phyloP scores from a whole-genome alignment of 1,140 invertebrate genomes.

The Drosophila eugracilis region DNA sequence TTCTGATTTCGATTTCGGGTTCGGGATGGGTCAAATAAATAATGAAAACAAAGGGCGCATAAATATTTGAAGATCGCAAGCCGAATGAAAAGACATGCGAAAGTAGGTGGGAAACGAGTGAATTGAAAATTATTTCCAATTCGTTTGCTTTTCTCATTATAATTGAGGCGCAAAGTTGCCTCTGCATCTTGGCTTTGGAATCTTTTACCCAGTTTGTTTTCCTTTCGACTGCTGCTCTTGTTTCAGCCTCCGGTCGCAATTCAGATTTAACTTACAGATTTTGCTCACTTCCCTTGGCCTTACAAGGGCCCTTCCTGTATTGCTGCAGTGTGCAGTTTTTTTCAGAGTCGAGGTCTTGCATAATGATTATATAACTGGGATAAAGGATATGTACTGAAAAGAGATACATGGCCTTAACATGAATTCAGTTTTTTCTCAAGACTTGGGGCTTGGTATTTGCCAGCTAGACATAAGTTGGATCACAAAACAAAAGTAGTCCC shows the following conservation, averaged over 20 bases:
- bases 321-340: not conserved
- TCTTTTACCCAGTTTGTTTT: conserved; percentile 15
- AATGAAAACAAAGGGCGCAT: conserved; percentile 70
- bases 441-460: too few species aligned
- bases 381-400: too few species aligned
- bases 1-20: conserved; percentile 35
- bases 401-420: too few species aligned
- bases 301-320: conserved; percentile 9
- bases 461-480: too few species aligned
- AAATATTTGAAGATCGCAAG: conserved; percentile 69
- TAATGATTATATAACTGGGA: not conserved
- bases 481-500: too few species aligned
- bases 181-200: conserved; percentile 22
- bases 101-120: conserved; percentile 83
- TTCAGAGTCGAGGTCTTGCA: conserved; percentile 5
- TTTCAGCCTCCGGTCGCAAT: conserved; percentile 13
- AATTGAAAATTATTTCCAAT: conserved; percentile 84
- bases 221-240: conserved; percentile 8
- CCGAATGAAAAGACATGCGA: conserved; percentile 43
- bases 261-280: conserved; percentile 71
- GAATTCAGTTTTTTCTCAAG: too few species aligned
- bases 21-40: conserved; percentile 53
- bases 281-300: conserved; percentile 28
- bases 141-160: conserved; percentile 85
- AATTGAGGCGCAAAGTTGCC: conserved; percentile 68